Conservation (phyloP, 64 coral and sea anemone genomes). For the Montipora sp. region DNA sequence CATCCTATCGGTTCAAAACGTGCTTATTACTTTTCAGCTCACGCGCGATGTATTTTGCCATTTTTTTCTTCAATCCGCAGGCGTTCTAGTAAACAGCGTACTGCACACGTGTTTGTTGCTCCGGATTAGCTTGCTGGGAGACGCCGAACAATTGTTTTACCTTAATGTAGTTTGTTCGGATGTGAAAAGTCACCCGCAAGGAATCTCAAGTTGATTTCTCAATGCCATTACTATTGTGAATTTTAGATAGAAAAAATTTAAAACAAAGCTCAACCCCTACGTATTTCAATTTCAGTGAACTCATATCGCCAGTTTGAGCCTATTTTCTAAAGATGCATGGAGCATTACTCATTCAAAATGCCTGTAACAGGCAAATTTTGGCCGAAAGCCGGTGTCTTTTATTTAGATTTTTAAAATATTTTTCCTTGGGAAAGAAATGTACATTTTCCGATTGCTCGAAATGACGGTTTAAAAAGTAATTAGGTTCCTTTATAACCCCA, state of each 20-base stretch:
- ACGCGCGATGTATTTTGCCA: too few species aligned
- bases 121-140: too few species aligned
- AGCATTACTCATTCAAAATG: not conserved
- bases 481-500: not conserved
- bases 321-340: not conserved
- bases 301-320: not conserved
- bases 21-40: too few species aligned
- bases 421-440: not conserved
- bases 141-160: not conserved
- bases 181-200: not conserved
- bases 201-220: not conserved
- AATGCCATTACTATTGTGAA: not conserved
- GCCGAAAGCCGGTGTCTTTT: not conserved
- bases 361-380: not conserved
- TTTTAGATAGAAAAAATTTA: not conserved
- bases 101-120: too few species aligned
- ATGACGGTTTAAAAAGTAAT: conserved; percentile 19
- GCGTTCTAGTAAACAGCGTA: too few species aligned
- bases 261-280: not conserved
- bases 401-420: not conserved
- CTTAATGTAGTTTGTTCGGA: not conserved
- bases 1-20: too few species aligned
- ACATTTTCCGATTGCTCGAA: not conserved
- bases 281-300: not conserved
- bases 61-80: too few species aligned